Evolutionary conservation across 2,888 invertebrate species (phyloP), one percentile per base, ranked within the genome.

Genomic region (Phanerotoma sp.): DNA sequence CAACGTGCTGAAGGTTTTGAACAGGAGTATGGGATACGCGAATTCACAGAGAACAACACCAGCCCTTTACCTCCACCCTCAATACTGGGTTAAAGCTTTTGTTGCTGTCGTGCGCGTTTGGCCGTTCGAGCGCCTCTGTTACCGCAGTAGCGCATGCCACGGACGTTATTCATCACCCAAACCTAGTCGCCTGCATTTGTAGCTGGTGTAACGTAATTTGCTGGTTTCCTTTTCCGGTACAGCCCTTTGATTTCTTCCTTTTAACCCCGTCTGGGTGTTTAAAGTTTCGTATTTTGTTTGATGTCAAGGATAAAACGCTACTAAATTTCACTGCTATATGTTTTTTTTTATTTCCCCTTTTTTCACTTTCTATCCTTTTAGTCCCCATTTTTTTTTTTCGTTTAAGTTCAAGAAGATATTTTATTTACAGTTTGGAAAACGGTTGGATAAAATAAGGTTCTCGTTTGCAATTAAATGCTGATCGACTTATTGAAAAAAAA

Each of bases 201-300:
- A 20, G 37, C 11, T 25, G 18, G 58, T 60, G 64, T 65, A 66
- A 67, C 66, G 67, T 69, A 68, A 71, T 70, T 70, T 70, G 69
- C 70, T 69, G 67, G 67, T 65, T 68, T 68, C 65, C 66, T 66
- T 62, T 67, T 68, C 63, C 59, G 62, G 58, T 56, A 48, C 56
- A 42, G 48, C 20, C 35, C 25, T 16, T 28, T 13, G 33, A 32
- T 16, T 21, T 52, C 52, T 37, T 28, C 38, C 35, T 9, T 25
- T 25, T 25, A 5, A 25, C 25, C 25, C 25, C 25, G 5, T 25
- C 9, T 25, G 25, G 25, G 25, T 25, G 25, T 25, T 25, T 25
- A 25, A 25, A 25, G 25, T 25, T 25, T 7, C 25, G 25, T 25
- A 25, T 25, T 25, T 25, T 25, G 3, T 25, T 25, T 25, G 25